Base-by-base conservation (phyloP, 2,797 vertebrate genomes). In the Staurois parvus region DNA sequence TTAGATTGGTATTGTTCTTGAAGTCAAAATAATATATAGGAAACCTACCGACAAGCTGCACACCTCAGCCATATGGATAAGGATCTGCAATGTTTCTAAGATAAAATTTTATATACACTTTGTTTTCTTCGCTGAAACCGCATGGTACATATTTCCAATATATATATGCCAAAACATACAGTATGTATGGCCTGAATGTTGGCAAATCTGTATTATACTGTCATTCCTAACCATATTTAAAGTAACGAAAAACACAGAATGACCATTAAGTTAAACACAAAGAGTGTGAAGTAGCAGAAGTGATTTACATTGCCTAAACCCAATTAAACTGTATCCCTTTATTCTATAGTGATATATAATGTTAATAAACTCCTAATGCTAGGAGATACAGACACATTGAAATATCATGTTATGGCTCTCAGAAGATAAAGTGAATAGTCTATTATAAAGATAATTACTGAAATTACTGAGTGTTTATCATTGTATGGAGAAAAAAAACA, bases 401-500 rank as follows among this genome's bases (percentile, higher is more conserved):
- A 83, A 76, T 52, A 56, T 76, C 40, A 34, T 28, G 29, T 42
- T 34, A 26, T 19, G 45, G 64, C 30, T 75, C 73, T 76, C 40
- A 37, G 42, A 59, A 79, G 59, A 85, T 74, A 66, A 80, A 79
- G 21, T 79, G 34, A 79, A 79, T 12, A 81, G 70, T 85, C 84
- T 80, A 73, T 80, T 75, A 69, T 74, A 52, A 81, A 75, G 77
- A 80, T 85, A 80, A 80, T 85, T 80, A 80, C 78, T 68, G 59
- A 81, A 74, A 85, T 85, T 74, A 68, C 70, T 24, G 70, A 74
- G 84, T 81, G 84, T 85, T 85, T 85, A 80, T 85, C 68, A 79
- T 69, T 66, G 52, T 74, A 30, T 19, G 69, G 19, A 76, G 32
- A 56, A 59, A 68, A 59, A 69, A 42, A 81, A 68, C 17, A 21